Evolutionary conservation across 2,888 invertebrate genomes (phyloP), one percentile per base, ranked within the genome.

Genomic region (Desoria tigrina): DNA sequence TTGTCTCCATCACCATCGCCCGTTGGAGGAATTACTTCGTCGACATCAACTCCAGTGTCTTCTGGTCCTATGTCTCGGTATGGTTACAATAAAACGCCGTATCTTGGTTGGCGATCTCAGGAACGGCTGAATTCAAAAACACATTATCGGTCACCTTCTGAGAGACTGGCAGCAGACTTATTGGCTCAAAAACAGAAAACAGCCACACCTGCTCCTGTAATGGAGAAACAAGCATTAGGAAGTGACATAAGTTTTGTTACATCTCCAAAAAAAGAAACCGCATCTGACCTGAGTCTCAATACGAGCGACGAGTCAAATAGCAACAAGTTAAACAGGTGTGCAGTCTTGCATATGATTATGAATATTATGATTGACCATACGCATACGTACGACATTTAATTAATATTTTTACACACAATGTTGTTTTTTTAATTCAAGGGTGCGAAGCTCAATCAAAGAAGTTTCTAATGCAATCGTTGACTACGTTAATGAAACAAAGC

Each of bases 401-500:
- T 23, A 21, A 26, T 53, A 21, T 4, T 4, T 32, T 32, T 32
- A 32, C 32, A 32, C 4, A 32, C 4, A 14, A 16, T 53, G 6
- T 53, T 42, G 23, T 21, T 57, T 11, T 49, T 26, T 84, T 2
- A n/a, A n/a, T n/a, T n/a, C n/a, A n/a, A 86, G 87, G 78, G 90
- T 91, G 69, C 90, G 90, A 79, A 87, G 90, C 71, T 92, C 91
- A 65, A 93, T 93, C 79, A 92, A 92, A 81, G 92, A 92, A 82
- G 93, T 93, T 74, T 93, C 93, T 72, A 92, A 92, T 76, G 93
- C 93, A 55, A 93, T 94, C 77, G 93, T 92, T 62, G 92, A 93
- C 81, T 93, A 92, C 84, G 92, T 93, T 69, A 83, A 83, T 72
- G 83, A 78, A 66, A 73, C 71, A 42, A 73, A 71, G 26, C 74